These are phyloP conservation scores for Peromyscus melanophrys DNA, from an alignment of 2,797 vertebrate species.

Conservation along the genomic window DNA sequence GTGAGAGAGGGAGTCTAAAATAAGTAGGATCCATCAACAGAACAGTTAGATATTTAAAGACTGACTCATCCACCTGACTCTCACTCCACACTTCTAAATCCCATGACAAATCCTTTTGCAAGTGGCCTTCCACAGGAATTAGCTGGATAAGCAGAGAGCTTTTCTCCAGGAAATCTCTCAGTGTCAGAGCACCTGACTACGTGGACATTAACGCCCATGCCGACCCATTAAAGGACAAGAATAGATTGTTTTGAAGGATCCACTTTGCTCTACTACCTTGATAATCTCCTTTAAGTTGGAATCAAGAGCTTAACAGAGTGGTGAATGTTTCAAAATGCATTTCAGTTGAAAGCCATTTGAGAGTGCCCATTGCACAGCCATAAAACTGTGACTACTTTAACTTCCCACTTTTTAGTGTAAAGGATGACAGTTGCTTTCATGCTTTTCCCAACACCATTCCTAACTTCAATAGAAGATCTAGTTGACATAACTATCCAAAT, in stretches of 20 bases:
- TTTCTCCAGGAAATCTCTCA: neutral
- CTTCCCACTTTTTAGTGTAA: neutral
- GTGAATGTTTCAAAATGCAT: neutral
- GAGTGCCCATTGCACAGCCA: neutral
- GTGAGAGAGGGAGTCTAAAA: neutral
- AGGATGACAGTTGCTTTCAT: neutral
- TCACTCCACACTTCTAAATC: neutral
- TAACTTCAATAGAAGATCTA: neutral
- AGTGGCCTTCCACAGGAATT: neutral
- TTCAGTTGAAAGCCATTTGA: neutral
- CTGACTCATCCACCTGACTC: neutral
- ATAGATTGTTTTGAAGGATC: neutral
- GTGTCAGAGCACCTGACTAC: neutral
- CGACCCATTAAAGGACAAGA: neutral
- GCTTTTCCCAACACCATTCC: neutral
- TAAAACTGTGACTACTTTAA: neutral
- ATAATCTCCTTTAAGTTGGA: neutral
- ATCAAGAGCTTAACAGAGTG: neutral
- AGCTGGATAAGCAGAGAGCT: neutral
- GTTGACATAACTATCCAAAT: neutral
- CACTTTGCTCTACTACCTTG: neutral
- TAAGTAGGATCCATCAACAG: neutral
- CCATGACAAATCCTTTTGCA: neutral
- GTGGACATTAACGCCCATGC: neutral
- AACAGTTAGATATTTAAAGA: constrained; percentile 11